Evolutionary conservation across 2,797 vertebrate genomes (phyloP), one percentile per base, ranked within the genome.

Genomic region (Delichon dasypus): DNA sequence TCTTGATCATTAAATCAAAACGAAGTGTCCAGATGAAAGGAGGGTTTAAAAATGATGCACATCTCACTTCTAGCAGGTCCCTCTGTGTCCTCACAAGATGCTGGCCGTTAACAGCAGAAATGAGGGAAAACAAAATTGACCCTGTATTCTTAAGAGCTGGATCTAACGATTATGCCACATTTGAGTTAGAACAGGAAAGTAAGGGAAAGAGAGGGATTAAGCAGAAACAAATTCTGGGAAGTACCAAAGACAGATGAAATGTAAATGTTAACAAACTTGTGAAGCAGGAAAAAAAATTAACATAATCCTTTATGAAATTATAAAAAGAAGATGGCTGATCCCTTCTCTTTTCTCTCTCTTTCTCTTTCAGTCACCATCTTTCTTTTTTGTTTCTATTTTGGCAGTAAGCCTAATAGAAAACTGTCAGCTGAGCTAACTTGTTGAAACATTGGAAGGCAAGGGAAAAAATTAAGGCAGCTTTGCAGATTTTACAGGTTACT

Each of bases 301-400:
- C 47, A 89, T 95, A 95, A 95, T 97, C 70, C 48, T 67, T 86
- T 95, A 73, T 38, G 20, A 90, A 94, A 95, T 91, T 65, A 64
- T 64, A 81, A 86, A 95, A 84, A 84, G 64, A 94, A 97, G 61
- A 85, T 53, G 29, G 50, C 22, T 80, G 48, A 85, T 96, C 64
- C 66, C 21, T 85, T 90, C 54, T 61, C 27, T 50, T 76, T 51
- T 80, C 23, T 25, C 62, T 9, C 16, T 47, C 36, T 38, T 62
- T 40, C 65, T 82, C 27, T 89, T 71, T 54, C 32, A 82, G 62
- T n/a, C 57, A 54, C 44, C 25, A 13, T 90, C 40, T 74, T 60
- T 22, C 10, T 44, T 85, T 93, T 84, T 83, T 32, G 65, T 89
- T 95, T 89, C 93, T 72, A 67, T 91, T 95, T 77, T 89, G 88